phyloP scores from a whole-genome alignment of 53 echinoderm and acorn worm genomes.

The Echinarachnius parma region DNA sequence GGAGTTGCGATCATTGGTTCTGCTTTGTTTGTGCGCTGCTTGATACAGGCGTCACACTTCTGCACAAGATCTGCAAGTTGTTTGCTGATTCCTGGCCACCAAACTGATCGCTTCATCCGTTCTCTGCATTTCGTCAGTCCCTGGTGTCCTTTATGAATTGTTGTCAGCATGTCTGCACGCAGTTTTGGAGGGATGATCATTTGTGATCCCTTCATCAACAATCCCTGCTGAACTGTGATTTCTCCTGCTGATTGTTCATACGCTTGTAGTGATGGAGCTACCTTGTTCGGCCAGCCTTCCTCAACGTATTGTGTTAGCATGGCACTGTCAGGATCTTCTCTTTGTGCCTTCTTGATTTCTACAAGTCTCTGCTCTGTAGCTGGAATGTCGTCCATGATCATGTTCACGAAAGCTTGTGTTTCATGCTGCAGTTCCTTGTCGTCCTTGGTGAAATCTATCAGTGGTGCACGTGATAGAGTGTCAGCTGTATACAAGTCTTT shows the following conservation, averaged over 20 bases:
- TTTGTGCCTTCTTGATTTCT: slow-evolving; percentile 27
- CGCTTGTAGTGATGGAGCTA: slow-evolving; percentile 11
- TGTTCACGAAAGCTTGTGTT: slow-evolving; percentile 26
- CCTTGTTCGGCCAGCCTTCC: slow-evolving; percentile 44
- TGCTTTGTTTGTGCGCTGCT: slow-evolving; percentile 29
- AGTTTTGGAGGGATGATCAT: slow-evolving; percentile 48
- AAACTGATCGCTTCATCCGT: slow-evolving; percentile 45
- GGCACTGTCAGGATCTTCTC: slow-evolving; percentile 41
- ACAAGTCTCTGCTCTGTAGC: slow-evolving; percentile 35
- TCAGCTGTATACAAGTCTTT: slow-evolving; percentile 45
- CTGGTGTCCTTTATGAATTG: slow-evolving; percentile 56
- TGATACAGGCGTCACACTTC: slow-evolving; percentile 44
- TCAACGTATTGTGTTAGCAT: slow-evolving; percentile 33
- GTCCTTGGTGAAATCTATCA: not conserved
- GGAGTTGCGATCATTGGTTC: slow-evolving; percentile 36
- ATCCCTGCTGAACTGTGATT: slow-evolving; percentile 29
- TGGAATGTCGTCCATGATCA: slow-evolving; percentile 33
- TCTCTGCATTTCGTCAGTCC: slow-evolving; percentile 58
- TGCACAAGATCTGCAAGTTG: slow-evolving; percentile 32
- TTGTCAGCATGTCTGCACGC: slow-evolving; percentile 27
- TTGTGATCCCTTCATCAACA: slow-evolving; percentile 50
- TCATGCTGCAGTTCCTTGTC: slow-evolving; percentile 25
- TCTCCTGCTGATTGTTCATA: slow-evolving; percentile 35
- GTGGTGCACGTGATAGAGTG: slow-evolving; percentile 55
- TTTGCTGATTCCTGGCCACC: slow-evolving; percentile 66